phyloP scores from a whole-genome alignment of 2,888 invertebrate genomes.

The Volucella inanis region DNA sequence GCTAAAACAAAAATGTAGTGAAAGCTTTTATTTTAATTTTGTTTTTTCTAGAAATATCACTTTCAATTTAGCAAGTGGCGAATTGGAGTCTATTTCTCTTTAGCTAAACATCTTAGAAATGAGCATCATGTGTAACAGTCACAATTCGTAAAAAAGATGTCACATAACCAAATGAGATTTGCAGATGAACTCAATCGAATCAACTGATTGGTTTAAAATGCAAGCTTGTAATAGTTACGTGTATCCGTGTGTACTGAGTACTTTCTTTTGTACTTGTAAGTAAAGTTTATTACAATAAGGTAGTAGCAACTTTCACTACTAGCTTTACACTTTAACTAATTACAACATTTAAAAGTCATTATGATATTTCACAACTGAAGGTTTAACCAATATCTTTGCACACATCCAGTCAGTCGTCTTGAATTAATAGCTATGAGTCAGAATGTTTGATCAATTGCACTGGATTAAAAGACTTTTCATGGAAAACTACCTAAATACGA shows the following conservation, averaged over 20 bases:
- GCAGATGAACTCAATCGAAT: conserved; percentile 9
- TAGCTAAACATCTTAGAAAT: no score
- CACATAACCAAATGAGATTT: neutral
- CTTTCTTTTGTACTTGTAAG: no score
- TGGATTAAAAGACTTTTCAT: neutral
- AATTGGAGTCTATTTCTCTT: neutral
- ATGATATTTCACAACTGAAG: conserved; percentile 37
- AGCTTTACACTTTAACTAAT: conserved; percentile 38
- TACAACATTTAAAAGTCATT: conserved; percentile 63
- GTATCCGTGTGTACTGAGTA: no score
- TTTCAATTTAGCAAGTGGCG: neutral
- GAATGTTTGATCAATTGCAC: conserved; percentile 8
- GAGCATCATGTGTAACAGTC: no score
- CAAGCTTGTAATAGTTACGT: neutral
- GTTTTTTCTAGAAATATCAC: neutral
- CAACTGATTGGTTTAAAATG: neutral
- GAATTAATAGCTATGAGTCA: conserved; percentile 11
- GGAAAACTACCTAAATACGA: neutral
- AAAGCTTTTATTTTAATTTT: no score
- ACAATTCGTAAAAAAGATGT: neutral
- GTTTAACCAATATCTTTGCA: conserved; percentile 13
- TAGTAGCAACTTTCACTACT: conserved; percentile 24
- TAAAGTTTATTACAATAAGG: conserved; percentile 3
- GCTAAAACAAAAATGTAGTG: no score
- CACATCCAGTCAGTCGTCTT: neutral